phyloP scores from a whole-genome alignment of 2,113 vertebrate genomes.

The Gavia stellata region DNA sequence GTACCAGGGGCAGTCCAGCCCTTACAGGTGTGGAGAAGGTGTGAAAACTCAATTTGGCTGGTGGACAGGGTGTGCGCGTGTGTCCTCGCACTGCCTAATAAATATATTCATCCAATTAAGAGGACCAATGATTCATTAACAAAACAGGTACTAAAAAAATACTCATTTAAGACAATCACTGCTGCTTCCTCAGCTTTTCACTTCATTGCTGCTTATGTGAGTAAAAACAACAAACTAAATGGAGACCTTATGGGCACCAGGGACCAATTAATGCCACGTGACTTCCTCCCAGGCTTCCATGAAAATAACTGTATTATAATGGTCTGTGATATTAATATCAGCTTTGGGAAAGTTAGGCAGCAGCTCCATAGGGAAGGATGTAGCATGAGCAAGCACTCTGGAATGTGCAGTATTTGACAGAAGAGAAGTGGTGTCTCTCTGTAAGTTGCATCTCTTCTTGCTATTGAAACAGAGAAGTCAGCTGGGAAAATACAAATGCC shows the following conservation, averaged over 20 bases:
- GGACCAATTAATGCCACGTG: constrained; percentile 96
- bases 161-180: constrained; percentile 78
- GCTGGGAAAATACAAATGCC: neutral
- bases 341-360: constrained; percentile 92
- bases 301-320: constrained; percentile 99
- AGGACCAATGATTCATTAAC: constrained; percentile 82
- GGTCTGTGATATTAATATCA: constrained; percentile 98
- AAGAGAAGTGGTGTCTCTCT: constrained; percentile 62
- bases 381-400: constrained; percentile 82
- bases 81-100: constrained; percentile 38
- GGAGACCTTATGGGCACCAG: constrained; percentile 80
- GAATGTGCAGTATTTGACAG: constrained; percentile 87
- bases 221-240: constrained; percentile 93
- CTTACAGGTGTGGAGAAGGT: neutral
- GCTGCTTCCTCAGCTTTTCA: constrained; percentile 94
- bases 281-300: constrained; percentile 96
- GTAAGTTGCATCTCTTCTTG: constrained; percentile 37
- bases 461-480: neutral
- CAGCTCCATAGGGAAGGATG: constrained; percentile 83
- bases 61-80: constrained; percentile 44
- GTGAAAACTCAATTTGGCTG: neutral
- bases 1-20: neutral
- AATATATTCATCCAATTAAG: constrained; percentile 76
- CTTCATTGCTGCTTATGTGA: constrained; percentile 90
- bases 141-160: constrained; percentile 79